These are phyloP conservation scores for Spisula subtruncata DNA, from an alignment of 2,888 invertebrate genomes.

Conservation along the genomic window DNA sequence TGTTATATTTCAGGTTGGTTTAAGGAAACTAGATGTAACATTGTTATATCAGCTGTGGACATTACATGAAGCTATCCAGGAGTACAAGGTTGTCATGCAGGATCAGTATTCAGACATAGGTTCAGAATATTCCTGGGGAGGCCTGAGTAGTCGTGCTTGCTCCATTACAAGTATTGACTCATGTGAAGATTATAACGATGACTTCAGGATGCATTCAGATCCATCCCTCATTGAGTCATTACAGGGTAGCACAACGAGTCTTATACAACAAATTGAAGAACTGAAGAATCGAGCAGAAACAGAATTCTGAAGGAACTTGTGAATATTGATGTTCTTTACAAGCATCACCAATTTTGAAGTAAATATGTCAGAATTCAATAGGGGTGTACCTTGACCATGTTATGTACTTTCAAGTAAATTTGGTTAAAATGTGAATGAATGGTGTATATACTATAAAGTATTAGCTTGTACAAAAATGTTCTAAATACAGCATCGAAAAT, in stretches of 20 bases:
- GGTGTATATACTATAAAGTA: too few species aligned
- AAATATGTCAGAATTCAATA: too few species aligned
- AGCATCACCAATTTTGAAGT: too few species aligned
- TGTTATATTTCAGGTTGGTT: slow-evolving; percentile 91
- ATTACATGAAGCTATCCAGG: slow-evolving; percentile 96
- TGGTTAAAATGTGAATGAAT: too few species aligned
- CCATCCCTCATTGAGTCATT: slow-evolving; percentile 72
- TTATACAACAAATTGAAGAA: slow-evolving; percentile 83
- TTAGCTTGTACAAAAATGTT: background rate
- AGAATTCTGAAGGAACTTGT: slow-evolving; percentile 71
- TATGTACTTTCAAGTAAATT: too few species aligned
- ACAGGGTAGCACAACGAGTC: slow-evolving; percentile 81
- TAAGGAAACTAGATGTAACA: slow-evolving; percentile 95
- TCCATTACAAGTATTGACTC: slow-evolving; percentile 83
- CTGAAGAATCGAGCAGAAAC: slow-evolving; percentile 80
- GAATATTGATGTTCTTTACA: too few species aligned
- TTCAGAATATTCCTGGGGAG: slow-evolving; percentile 83
- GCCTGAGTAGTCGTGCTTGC: slow-evolving; percentile 80
- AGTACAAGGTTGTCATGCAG: slow-evolving; percentile 91
- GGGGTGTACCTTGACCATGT: too few species aligned
- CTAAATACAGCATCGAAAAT: slow-evolving; percentile 14
- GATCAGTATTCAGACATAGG: slow-evolving; percentile 83
- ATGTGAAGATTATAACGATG: slow-evolving; percentile 74
- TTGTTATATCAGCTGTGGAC: slow-evolving; percentile 97
- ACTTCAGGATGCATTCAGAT: slow-evolving; percentile 72